Evolutionary conservation across 1,140 invertebrate genomes (phyloP), one percentile per base, ranked within the genome.

Genomic region (Drosophila tsacasi): DNA sequence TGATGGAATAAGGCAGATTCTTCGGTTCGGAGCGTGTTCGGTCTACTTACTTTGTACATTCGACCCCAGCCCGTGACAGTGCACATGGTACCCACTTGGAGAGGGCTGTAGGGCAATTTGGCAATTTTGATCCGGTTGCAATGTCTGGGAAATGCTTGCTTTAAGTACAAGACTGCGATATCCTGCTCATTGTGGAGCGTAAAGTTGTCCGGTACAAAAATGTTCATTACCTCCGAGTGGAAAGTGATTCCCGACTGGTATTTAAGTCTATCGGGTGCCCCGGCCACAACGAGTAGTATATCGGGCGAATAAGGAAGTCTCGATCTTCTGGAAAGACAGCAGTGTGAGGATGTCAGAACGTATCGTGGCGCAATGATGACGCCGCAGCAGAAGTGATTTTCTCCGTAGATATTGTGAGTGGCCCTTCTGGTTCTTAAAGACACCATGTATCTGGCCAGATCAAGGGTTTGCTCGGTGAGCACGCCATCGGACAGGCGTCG

Each of bases 311-410:
- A 44, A 6, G 44, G 1, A 2, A 63, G 17, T 30, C 81, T 86
- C 46, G 54, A 4, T 3, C 47, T 46, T 35, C 63, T 79, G 19
- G 8, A 46, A 8, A 84, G 62, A 4, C 64, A 37, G 25, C 81
- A 84, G 12, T 73, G 60, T 0, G 82, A 40, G 0, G 81, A 64
- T 10, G 81, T 85, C 13, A 83, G 7, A 2, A 68, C 62, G 13
- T 54, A 65, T 3, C 0, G 3, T 3, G 21, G 27, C 0, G 69
- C 55, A 1, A 85, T n/a, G 7, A 85, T 79, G 5, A 47, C 37
- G 1, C 83, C 83, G 0, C 54, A 60, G 21, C 83, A 85, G 35
- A 76, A 82, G 35, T 85, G 83, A 68, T 82, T 85, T 8, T 86
- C 83, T 2, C 83, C 83, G 15, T 79, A 86, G 37, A 25, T 79